Conservation (phyloP, 2,797 vertebrate genomes). For the Danio tinwini region DNA sequence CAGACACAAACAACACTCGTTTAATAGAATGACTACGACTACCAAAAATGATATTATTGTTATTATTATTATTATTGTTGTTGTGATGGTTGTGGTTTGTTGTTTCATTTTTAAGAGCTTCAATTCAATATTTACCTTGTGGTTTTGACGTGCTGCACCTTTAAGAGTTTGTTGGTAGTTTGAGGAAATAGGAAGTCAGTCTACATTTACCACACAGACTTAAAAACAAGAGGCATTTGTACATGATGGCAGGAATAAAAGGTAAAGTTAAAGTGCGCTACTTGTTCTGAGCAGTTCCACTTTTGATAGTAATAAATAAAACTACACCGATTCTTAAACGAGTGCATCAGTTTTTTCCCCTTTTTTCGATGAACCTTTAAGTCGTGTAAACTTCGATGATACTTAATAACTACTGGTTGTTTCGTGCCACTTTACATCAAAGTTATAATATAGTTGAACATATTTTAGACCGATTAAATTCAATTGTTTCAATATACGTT, state of each 20-base stretch:
- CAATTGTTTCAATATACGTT: no score
- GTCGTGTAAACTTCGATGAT: not conserved
- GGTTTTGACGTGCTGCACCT: conserved; percentile 62
- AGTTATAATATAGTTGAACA: not conserved
- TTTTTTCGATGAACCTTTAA: not conserved
- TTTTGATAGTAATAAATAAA: not conserved
- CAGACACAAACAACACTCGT: no score
- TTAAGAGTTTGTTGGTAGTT: conserved; percentile 68
- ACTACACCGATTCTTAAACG: not conserved
- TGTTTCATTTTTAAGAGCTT: no score
- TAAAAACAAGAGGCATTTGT: conserved; percentile 36
- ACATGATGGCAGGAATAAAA: conserved; percentile 80
- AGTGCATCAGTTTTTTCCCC: not conserved
- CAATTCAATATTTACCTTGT: not conserved
- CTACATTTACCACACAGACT: conserved; percentile 63
- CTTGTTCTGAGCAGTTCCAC: not conserved
- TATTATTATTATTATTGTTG: no score
- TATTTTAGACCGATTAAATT: not conserved
- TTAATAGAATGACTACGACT: no score
- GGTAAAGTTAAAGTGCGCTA: conserved; percentile 61
- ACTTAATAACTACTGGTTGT: not conserved
- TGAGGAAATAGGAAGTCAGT: conserved; percentile 77
- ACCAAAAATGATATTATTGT: no score
- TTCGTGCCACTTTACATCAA: no score
- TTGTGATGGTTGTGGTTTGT: no score